Evolutionary conservation across 2,113 vertebrate genomes (phyloP).

Genomic region (Andinoacara biseriatus): DNA sequence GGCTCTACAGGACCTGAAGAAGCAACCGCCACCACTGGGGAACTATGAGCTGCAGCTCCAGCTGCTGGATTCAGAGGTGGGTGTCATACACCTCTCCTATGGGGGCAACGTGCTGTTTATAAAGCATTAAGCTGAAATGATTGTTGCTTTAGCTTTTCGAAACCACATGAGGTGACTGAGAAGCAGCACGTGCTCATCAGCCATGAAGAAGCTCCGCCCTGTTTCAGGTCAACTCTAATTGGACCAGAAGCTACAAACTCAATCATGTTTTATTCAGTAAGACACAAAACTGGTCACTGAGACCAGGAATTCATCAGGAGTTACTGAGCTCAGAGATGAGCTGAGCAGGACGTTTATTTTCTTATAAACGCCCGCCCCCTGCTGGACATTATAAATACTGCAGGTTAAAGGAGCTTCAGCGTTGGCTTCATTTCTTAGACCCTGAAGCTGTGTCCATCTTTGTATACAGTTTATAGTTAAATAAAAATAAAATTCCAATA

Average conservation of each 20-base stretch:
- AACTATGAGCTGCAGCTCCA: conserved; percentile 81
- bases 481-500: too few species aligned
- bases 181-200: background rate
- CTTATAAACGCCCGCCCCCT: background rate
- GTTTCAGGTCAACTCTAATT: background rate
- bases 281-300: background rate
- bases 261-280: background rate
- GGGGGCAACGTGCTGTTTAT: background rate
- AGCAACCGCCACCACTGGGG: conserved; percentile 75
- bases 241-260: background rate
- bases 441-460: background rate
- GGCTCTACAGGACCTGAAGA: conserved; percentile 82
- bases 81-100: background rate
- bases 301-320: background rate
- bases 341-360: too few species aligned
- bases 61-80: conserved; percentile 80
- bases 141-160: background rate
- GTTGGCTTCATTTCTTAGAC: background rate
- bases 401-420: background rate
- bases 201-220: accelerated
- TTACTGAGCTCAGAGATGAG: background rate
- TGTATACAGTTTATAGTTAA: background rate
- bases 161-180: background rate
- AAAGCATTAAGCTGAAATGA: background rate
- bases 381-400: background rate